Evolutionary conservation across 2,888 invertebrate species (phyloP).

Genomic region (Venusia cambrica): DNA sequence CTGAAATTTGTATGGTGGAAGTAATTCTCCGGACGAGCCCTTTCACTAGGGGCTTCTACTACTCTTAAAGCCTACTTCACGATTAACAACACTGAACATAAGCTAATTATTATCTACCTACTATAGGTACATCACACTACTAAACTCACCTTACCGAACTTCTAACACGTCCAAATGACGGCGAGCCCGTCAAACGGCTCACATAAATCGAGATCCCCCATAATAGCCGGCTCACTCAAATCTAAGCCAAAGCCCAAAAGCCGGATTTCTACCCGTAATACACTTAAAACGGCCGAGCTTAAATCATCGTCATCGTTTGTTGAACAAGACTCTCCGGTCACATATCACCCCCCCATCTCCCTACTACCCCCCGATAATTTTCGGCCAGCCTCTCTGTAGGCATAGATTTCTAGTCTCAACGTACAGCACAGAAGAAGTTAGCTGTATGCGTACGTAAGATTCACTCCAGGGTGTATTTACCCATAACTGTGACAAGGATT

Average conservation of each 20-base stretch:
- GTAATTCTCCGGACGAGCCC: too few species aligned
- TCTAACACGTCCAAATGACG: constrained; percentile 35
- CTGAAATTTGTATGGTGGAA: too few species aligned
- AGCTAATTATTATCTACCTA: too few species aligned
- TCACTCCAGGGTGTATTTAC: too few species aligned
- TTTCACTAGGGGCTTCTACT: too few species aligned
- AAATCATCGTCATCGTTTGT: constrained; percentile 82
- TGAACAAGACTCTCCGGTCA: constrained; percentile 81
- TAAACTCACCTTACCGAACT: constrained; percentile 4
- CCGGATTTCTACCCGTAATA: constrained; percentile 78
- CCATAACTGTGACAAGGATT: too few species aligned
- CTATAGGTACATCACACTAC: too few species aligned
- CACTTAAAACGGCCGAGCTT: constrained; percentile 80
- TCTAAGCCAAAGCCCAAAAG: constrained; percentile 72
- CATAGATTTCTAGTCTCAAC: constrained; percentile 71
- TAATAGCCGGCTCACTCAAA: constrained; percentile 74
- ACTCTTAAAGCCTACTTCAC: too few species aligned
- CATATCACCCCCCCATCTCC: constrained; percentile 63
- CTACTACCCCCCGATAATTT: constrained; percentile 61
- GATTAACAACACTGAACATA: too few species aligned
- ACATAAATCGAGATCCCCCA: constrained; percentile 70
- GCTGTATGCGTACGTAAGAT: too few species aligned
- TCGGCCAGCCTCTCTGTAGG: constrained; percentile 64
- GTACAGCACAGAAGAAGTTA: too few species aligned
- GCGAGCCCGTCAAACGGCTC: constrained; percentile 44